phyloP scores from a whole-genome alignment of 2,113 vertebrate genomes.

The Festucalex cinctus region DNA sequence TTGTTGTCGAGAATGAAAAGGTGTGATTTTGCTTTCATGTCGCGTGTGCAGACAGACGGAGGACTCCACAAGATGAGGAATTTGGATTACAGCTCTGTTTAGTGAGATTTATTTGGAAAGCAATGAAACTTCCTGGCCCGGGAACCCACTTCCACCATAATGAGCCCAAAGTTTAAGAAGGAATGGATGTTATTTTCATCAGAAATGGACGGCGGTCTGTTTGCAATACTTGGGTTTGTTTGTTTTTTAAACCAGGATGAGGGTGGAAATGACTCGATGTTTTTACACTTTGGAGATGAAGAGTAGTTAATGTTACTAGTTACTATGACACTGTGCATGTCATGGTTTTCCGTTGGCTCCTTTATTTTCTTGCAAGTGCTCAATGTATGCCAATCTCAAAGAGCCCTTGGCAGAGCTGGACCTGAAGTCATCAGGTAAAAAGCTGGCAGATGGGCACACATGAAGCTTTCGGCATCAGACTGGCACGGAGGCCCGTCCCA shows the following conservation, averaged over 20 bases:
- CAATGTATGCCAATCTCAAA: constrained; percentile 23
- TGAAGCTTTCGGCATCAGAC: constrained; percentile 38
- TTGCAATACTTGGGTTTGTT: constrained; percentile 35
- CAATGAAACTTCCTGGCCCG: constrained; percentile 68
- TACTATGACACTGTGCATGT: not conserved
- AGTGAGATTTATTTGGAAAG: constrained; percentile 77
- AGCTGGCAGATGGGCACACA: constrained; percentile 55
- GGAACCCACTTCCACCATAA: constrained; percentile 75
- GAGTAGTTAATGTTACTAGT: constrained; percentile 1
- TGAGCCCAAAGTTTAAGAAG: constrained; percentile 66
- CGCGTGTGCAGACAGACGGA: constrained; percentile 38
- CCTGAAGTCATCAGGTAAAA: constrained; percentile 67
- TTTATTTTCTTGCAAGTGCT: constrained; percentile 29
- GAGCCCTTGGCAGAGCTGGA: constrained; percentile 34
- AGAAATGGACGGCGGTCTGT: constrained; percentile 68
- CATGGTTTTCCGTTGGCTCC: constrained; percentile 8
- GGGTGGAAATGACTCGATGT: not conserved
- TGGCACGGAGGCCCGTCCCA: constrained; percentile 24
- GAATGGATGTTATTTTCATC: constrained; percentile 66
- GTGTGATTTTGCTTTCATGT: constrained; percentile 23
- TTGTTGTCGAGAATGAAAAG: constrained; percentile 1
- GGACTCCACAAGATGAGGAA: constrained; percentile 60
- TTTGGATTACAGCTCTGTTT: constrained; percentile 64
- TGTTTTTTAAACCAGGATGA: constrained; percentile 25
- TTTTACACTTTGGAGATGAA: constrained; percentile 5